A percentile compares a stretch with the other conserved stretches of the same genome.
These are phyloP conservation scores for Drosophila gunungcola DNA, from an alignment of 1,140 invertebrate genomes.

Conservation along the genomic window DNA sequence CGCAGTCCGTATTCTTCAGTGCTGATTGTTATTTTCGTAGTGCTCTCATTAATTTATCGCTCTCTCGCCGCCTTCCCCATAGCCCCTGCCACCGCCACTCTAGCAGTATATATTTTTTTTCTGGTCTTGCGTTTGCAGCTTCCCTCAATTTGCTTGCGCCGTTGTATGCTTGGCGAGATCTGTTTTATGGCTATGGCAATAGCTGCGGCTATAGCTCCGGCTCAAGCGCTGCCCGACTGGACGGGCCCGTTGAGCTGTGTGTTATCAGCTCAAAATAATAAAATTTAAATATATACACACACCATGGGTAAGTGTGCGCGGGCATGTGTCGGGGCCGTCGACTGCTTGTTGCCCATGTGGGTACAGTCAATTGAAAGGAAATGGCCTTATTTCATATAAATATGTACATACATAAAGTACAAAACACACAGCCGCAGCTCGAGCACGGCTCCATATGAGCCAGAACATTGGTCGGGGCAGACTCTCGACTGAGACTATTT, in stretches of 20 bases:
- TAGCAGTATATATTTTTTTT: slow-evolving; percentile 30
- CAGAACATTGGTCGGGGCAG: slow-evolving; percentile 53
- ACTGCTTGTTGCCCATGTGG: slow-evolving; percentile 76
- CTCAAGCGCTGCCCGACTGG: slow-evolving; percentile 60
- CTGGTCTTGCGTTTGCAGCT: slow-evolving; percentile 66
- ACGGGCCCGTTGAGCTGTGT: slow-evolving; percentile 64
- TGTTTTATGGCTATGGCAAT: slow-evolving; percentile 60
- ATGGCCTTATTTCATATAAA: slow-evolving; percentile 83
- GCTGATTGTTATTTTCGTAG: slow-evolving; percentile 71
- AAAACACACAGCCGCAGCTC: slow-evolving; percentile 34
- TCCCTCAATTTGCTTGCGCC: slow-evolving; percentile 58
- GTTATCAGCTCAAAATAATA: slow-evolving; percentile 83
- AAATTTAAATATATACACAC: slow-evolving; percentile 74
- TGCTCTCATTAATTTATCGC: slow-evolving; percentile 62
- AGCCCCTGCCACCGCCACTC: slow-evolving; percentile 9
- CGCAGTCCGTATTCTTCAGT: slow-evolving; percentile 35
- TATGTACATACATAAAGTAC: slow-evolving; percentile 82
- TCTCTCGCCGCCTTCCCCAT: slow-evolving; percentile 30
- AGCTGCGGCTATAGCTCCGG: slow-evolving; percentile 49
- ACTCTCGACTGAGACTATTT: slow-evolving; percentile 38
- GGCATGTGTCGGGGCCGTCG: slow-evolving; percentile 67
- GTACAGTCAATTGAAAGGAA: slow-evolving; percentile 83
- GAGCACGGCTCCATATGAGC: slow-evolving; percentile 51
- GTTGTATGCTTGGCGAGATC: slow-evolving; percentile 69
- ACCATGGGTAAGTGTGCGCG: slow-evolving; percentile 38